Conservation (phyloP, 2,888 invertebrate species). For the Sphinx pinastri region DNA sequence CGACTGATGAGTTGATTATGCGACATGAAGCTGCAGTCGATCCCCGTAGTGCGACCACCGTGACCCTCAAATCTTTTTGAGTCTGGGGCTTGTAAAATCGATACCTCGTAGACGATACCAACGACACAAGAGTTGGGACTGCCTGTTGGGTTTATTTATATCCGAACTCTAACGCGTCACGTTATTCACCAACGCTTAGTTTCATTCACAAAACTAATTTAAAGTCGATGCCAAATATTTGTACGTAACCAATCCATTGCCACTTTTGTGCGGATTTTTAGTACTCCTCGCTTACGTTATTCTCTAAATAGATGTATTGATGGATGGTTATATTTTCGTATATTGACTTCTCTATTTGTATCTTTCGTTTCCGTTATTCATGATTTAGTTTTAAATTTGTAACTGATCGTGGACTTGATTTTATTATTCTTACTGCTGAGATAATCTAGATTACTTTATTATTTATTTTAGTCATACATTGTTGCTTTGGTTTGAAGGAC, state of each 20-base stretch:
- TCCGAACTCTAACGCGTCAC: conserved; percentile 17
- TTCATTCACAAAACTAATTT: conserved; percentile 18
- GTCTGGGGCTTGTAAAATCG: too few species aligned
- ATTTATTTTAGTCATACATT: not conserved
- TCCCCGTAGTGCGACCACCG: too few species aligned
- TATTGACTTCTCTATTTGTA: not conserved
- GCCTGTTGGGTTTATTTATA: not conserved
- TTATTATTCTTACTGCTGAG: too few species aligned
- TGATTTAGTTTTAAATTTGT: not conserved
- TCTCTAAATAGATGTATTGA: not conserved
- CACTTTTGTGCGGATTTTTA: not conserved
- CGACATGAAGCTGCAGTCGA: too few species aligned
- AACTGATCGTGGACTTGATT: not conserved
- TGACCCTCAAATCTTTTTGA: too few species aligned
- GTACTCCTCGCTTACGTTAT: not conserved
- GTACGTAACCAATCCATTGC: not conserved
- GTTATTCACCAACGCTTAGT: not conserved
- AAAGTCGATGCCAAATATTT: conserved; percentile 17
- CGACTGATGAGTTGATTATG: too few species aligned
- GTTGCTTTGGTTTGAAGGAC: too few species aligned
- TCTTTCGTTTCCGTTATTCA: not conserved
- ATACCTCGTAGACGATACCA: too few species aligned
- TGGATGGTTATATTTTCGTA: not conserved
- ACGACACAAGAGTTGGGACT: too few species aligned
- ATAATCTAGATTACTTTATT: too few species aligned